Evolutionary conservation across 2,113 vertebrate species (phyloP).

Genomic region (Picathartes gymnocephalus): DNA sequence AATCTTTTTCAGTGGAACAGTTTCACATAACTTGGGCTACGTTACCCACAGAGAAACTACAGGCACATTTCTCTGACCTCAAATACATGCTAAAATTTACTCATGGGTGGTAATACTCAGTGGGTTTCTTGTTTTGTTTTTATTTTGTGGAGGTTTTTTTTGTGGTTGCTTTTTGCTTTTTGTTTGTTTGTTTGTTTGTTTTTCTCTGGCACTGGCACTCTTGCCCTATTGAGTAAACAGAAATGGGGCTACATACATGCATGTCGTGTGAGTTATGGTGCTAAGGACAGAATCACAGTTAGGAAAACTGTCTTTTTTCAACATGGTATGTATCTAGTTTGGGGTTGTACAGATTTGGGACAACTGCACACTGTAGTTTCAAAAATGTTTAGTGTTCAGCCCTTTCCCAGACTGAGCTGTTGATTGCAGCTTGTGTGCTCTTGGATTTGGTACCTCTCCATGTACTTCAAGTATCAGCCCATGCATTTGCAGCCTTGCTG

Average conservation of each 20-base stretch:
- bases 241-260: not conserved
- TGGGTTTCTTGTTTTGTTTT: not conserved
- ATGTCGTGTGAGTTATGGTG: not conserved
- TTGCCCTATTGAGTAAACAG: not conserved
- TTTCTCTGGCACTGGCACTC: not conserved
- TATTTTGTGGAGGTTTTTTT: not conserved
- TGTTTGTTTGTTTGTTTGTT: not conserved
- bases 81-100: not conserved
- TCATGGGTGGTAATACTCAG: not conserved
- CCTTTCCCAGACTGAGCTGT: not conserved
- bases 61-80: not conserved
- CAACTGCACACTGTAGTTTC: not conserved
- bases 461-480: not conserved
- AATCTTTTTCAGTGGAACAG: conserved; percentile 30
- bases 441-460: not conserved
- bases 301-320: not conserved
- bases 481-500: not conserved
- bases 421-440: not conserved
- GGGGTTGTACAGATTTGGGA: not conserved
- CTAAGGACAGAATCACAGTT: not conserved
- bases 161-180: not conserved
- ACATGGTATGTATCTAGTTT: not conserved
- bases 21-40: not conserved
- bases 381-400: not conserved
- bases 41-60: not conserved